Evolutionary conservation across 2,797 vertebrate species (phyloP).

Genomic region (Netta rufina): DNA sequence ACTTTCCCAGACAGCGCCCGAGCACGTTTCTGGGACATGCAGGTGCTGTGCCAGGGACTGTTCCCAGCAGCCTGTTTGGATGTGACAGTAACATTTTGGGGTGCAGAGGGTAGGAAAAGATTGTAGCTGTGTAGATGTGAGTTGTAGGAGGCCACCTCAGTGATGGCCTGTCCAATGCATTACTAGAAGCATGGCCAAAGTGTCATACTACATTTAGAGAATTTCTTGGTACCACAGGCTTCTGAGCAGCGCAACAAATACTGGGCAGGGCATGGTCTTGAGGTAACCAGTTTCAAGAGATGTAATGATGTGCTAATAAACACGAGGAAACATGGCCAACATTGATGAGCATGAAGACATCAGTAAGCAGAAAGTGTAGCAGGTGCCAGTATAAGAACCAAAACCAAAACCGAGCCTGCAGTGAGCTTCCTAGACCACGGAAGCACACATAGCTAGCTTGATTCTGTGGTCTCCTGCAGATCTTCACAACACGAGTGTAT

Average conservation of each 20-base stretch:
- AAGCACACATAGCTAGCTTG: neutral
- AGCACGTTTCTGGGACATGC: neutral
- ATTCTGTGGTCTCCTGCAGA: neutral
- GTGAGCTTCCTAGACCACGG: neutral
- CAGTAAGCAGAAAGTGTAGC: neutral
- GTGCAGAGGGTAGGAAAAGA: neutral
- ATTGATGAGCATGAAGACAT: neutral
- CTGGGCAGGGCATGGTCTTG: neutral
- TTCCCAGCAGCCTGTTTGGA: neutral
- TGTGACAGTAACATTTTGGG: neutral
- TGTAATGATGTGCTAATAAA: neutral
- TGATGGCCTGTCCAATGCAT: neutral
- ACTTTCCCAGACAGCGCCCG: neutral
- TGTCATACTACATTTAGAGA: rapidly evolving
- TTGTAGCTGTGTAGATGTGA: neutral
- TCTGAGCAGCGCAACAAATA: neutral
- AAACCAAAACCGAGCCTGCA: neutral
- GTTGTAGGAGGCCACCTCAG: neutral
- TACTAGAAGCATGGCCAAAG: rapidly evolving
- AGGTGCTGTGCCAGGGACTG: neutral
- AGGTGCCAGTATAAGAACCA: neutral
- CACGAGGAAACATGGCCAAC: neutral
- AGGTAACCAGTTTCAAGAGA: neutral
- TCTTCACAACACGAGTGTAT: rapidly evolving
- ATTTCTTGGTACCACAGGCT: neutral